Conservation (phyloP, 1,140 invertebrate genomes). For the Orchestia grillus region DNA sequence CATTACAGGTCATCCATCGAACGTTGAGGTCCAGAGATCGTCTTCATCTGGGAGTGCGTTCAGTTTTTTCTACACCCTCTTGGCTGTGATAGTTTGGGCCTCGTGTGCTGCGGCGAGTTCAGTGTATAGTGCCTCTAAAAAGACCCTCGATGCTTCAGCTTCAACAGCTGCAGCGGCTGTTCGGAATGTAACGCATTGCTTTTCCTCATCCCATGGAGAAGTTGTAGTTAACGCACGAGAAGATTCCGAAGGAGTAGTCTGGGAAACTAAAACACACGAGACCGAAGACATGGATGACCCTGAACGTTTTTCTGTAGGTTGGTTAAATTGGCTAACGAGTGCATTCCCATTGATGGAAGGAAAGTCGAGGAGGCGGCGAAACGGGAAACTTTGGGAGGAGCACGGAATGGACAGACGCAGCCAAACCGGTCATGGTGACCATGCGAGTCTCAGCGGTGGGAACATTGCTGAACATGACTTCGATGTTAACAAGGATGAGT, state of each 20-base stretch:
- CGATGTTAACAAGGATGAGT: neutral
- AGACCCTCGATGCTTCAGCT: neutral
- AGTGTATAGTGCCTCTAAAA: neutral
- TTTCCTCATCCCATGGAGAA: neutral
- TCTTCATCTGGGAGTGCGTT: neutral
- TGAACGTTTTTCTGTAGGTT: neutral
- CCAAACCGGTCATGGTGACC: neutral
- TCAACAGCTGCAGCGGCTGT: neutral
- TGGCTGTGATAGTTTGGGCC: slow-evolving; percentile 10
- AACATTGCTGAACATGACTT: slow-evolving; percentile 31
- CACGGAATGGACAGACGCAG: slow-evolving; percentile 4
- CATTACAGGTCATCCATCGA: neutral
- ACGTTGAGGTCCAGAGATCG: neutral
- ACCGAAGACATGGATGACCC: slow-evolving; percentile 22
- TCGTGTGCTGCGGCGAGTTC: neutral
- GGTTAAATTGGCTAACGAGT: neutral
- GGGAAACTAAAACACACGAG: neutral
- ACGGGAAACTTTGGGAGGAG: neutral
- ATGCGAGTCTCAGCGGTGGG: neutral
- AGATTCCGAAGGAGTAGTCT: no score
- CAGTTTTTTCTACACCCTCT: neutral
- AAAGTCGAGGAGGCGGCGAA: neutral
- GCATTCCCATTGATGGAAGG: neutral
- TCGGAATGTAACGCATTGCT: neutral
- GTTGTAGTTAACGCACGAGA: neutral